phyloP scores from a whole-genome alignment of 2,888 invertebrate genomes.

The Coelopa pilipes region DNA sequence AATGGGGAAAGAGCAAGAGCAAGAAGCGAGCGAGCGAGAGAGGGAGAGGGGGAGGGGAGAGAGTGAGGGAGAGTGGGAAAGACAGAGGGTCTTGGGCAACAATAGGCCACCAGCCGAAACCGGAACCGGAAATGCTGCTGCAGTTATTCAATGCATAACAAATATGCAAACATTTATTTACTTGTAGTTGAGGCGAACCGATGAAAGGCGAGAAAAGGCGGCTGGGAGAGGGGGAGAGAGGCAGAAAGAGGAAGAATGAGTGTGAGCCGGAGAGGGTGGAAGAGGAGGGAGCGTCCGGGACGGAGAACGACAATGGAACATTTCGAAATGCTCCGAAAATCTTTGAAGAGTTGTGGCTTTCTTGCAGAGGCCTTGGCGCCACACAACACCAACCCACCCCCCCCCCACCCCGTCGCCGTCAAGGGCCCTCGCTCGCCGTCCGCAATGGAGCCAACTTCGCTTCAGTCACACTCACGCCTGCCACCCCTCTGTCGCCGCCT shows the following conservation, averaged over 20 bases:
- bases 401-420: too few species aligned
- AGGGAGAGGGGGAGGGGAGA: neutral
- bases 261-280: too few species aligned
- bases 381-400: too few species aligned
- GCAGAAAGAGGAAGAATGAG: too few species aligned
- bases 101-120: neutral
- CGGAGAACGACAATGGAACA: neutral
- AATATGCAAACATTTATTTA: constrained; percentile 26
- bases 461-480: too few species aligned
- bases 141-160: constrained; percentile 19
- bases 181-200: neutral
- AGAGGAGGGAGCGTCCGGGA: too few species aligned
- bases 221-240: too few species aligned
- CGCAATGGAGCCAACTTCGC: too few species aligned
- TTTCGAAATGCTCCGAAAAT: constrained; percentile 2
- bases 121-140: constrained; percentile 9
- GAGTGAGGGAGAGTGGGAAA: neutral
- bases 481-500: too few species aligned
- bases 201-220: neutral
- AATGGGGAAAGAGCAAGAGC: neutral
- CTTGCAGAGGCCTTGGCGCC: too few species aligned
- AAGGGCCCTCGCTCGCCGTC: too few species aligned
- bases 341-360: neutral
- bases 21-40: neutral
- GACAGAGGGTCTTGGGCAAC: neutral